These are phyloP conservation scores for Sebastes kiyomatsui DNA, from an alignment of 2,797 vertebrate genomes.

Conservation along the genomic window DNA sequence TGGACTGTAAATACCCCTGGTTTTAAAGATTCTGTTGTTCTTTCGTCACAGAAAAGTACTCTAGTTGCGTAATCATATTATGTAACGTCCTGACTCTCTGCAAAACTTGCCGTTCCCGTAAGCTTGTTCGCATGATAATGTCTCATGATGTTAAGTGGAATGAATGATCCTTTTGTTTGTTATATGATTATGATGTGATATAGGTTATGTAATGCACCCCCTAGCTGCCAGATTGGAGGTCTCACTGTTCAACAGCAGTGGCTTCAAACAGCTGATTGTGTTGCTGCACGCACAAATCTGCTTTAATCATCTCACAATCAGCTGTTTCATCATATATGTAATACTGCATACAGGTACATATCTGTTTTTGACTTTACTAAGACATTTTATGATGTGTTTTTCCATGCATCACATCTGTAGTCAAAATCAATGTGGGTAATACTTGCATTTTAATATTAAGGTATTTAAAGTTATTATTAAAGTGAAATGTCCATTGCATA, in stretches of 20 bases:
- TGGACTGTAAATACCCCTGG: background rate
- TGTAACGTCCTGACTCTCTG: background rate
- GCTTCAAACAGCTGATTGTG: background rate
- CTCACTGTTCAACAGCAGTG: background rate
- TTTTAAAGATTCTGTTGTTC: background rate
- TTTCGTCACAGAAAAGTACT: slow-evolving; percentile 1
- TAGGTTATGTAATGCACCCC: slow-evolving; percentile 21
- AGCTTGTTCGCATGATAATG: slow-evolving; percentile 10
- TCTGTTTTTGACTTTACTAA: background rate
- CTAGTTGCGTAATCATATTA: background rate
- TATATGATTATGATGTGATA: slow-evolving; percentile 14
- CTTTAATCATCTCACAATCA: background rate
- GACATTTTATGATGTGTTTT: background rate
- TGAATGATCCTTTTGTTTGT: slow-evolving; percentile 38
- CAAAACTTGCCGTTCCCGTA: background rate
- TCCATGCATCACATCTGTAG: too few species aligned
- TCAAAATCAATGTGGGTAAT: too few species aligned
- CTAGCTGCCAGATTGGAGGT: background rate
- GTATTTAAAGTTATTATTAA: too few species aligned
- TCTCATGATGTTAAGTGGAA: slow-evolving; percentile 20
- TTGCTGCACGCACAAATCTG: background rate
- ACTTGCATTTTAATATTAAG: too few species aligned
- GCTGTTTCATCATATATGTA: background rate
- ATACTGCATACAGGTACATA: background rate
- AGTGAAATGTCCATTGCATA: too few species aligned